Evolutionary conservation across 2,797 vertebrate species (phyloP).

Genomic region (Malacoctenus gilli): DNA sequence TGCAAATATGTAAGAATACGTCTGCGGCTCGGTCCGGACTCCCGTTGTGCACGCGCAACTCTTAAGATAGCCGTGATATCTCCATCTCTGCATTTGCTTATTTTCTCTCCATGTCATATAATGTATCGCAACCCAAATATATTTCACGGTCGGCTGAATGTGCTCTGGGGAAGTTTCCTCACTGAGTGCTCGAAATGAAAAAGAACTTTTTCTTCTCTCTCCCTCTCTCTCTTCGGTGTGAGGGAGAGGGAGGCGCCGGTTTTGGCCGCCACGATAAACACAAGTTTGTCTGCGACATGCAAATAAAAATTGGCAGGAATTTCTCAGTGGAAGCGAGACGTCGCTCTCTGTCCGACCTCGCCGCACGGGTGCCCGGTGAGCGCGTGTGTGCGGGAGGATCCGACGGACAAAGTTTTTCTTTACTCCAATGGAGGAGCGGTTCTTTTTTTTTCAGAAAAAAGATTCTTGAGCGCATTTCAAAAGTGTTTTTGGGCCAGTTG

Average conservation of each 20-base stretch:
- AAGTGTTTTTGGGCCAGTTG: not conserved
- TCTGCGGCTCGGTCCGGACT: not conserved
- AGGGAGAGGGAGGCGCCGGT: conserved; percentile 7
- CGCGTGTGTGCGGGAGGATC: not conserved
- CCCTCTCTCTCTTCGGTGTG: conserved; percentile 2
- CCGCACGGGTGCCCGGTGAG: too few relatives aligned
- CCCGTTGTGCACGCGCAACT: not conserved
- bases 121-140: not conserved
- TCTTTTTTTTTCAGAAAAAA: too few relatives aligned
- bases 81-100: not conserved
- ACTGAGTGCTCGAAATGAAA: conserved; percentile 2
- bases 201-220: conserved; percentile 6
- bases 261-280: conserved; percentile 4
- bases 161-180: conserved; percentile 1
- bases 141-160: not conserved
- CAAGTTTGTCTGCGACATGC: conserved; percentile 21
- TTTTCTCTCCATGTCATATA: conserved; percentile 1
- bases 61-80: not conserved
- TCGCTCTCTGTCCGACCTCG: too few relatives aligned
- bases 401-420: conserved; percentile 1
- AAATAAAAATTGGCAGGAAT: conserved; percentile 18
- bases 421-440: too few relatives aligned
- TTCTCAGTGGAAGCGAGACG: not conserved
- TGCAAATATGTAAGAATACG: too few relatives aligned
- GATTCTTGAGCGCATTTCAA: too few relatives aligned